A percentile compares a stretch with the other conserved stretches of the same genome.
Conservation (phyloP, 2,888 invertebrate species). For the Apotomis turbidana region DNA sequence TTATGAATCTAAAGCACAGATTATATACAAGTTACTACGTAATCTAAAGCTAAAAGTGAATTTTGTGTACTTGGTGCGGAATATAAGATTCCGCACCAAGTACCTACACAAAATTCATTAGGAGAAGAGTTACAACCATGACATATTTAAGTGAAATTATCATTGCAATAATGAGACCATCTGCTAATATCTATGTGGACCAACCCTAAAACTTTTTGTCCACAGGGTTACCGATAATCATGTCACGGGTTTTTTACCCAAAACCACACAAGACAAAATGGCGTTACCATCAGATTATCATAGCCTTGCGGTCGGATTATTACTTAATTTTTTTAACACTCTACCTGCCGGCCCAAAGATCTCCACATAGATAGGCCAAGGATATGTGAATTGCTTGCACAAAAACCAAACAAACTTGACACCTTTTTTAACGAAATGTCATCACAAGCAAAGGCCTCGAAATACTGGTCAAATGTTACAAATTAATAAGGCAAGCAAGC, state of each 20-base stretch:
- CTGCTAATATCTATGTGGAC: constrained; percentile 55
- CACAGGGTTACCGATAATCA: constrained; percentile 76
- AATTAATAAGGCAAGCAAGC: constrained; percentile 80
- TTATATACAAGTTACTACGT: too few relatives aligned
- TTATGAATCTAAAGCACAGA: too few relatives aligned
- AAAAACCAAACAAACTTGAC: constrained; percentile 58
- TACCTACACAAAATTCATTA: too few relatives aligned
- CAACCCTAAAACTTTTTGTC: constrained; percentile 62
- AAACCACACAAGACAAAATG: constrained; percentile 84
- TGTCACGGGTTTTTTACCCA: constrained; percentile 80
- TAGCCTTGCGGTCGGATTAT: constrained; percentile 80
- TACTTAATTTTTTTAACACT: constrained; percentile 77
- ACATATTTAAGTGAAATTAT: too few relatives aligned
- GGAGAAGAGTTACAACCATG: too few relatives aligned
- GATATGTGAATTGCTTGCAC: constrained; percentile 62
- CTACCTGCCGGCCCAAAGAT: constrained; percentile 77
- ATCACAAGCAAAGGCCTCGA: constrained; percentile 44
- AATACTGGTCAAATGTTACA: constrained; percentile 61
- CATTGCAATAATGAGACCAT: background rate
- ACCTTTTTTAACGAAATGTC: constrained; percentile 35
- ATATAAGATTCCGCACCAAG: too few relatives aligned
- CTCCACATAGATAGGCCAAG: constrained; percentile 63
- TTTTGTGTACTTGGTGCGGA: too few relatives aligned
- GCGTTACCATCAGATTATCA: constrained; percentile 84
- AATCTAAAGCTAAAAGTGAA: too few relatives aligned